Base-by-base conservation (phyloP, 2,797 vertebrate species). In the Myotis findleyi region DNA sequence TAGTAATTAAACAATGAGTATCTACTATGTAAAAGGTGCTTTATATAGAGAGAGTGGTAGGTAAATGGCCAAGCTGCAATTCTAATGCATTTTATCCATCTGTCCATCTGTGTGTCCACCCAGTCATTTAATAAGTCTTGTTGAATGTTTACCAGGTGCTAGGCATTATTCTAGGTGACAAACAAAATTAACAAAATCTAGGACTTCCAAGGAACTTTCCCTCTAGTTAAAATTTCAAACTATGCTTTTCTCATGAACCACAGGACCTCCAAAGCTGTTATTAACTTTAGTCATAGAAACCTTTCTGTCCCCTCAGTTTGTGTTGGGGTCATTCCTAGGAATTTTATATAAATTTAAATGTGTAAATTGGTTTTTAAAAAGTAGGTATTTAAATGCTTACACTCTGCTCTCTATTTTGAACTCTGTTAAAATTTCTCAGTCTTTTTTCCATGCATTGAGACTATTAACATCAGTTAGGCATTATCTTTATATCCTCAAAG, bases 401-500 rank as follows among this genome's bases (percentile, higher is more conserved):
- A 5, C 8, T 84, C 14, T 69, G 57, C 12, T 93, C 4, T 33
- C 51, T 47, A 92, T 68, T 95, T 91, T 87, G 36, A 96, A 25
- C 80, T 84, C 33, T 44, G 16, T 72, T 69, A 86, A 76, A 90
- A 69, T 36, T 86, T 36, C 66, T 93, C 25, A 55, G 9, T 72
- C 71, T 95, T 87, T 75, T 94, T 83, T 23, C 44, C 21, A 23
- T 10, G 5, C 11, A 57, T 3, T 51, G n/a, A 84, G 41, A 72
- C 62, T 62, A 84, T 86, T 76, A 81, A 88, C 33, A 91, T 77
- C 14, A 77, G 64, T 55, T 68, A 93, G 36, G 57, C 33, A 80
- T 95, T 86, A 83, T 87, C 41, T 81, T 89, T 92, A 62, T 89
- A n/a, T 87, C 27, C 49, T 94, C 76, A 84, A 89, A 89, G 44